Evolutionary conservation across 2,888 invertebrate species (phyloP), one percentile per base, ranked within the genome.

Genomic region (Sepiola atlantica): DNA sequence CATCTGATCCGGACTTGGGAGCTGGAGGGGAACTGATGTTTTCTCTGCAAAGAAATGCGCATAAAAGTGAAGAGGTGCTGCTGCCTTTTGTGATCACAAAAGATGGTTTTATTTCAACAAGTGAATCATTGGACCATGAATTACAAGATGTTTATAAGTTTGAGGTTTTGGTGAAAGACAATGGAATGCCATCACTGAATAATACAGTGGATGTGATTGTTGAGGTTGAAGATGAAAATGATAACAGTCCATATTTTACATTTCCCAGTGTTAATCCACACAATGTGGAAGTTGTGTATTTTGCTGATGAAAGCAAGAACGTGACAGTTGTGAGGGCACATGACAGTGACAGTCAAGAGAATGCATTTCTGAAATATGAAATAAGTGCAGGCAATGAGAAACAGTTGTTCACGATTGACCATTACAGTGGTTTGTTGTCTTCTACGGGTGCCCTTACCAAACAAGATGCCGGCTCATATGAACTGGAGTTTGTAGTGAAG

Each of bases 71-170:
- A 45, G 45, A 45, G 45, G 45, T 45, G 45, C 45, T 45, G 3
- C n/a, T 77, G 77, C 77, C 77, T 77, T 77, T 77, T 77, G 14
- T 77, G 28, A 77, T 77, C 77, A 77, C 77, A 0, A 77, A 77
- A 77, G 77, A 77, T 77, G 77, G 77, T 77, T 77, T 77, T 77
- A 77, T 77, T 77, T 77, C 77, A 77, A 77, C 77, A 77, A 77
- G 77, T 77, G 77, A 77, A 77, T n/a, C n/a, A 77, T 77, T 77
- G 77, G 77, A 45, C 45, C 45, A 45, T 45, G 45, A 45, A 45
- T 45, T 45, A 45, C 45, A 45, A 45, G 45, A 45, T 45, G 45
- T 45, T 45, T 45, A 45, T 45, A 45, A 45, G 45, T 45, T 45
- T 45, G 45, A 45, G 45, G 45, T 45, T 45, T 45, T 45, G 45